A percentile compares a stretch with the other conserved stretches of the same genome.
Conservation (phyloP, 1,140 invertebrate genomes). For the Drosophila dunni region DNA sequence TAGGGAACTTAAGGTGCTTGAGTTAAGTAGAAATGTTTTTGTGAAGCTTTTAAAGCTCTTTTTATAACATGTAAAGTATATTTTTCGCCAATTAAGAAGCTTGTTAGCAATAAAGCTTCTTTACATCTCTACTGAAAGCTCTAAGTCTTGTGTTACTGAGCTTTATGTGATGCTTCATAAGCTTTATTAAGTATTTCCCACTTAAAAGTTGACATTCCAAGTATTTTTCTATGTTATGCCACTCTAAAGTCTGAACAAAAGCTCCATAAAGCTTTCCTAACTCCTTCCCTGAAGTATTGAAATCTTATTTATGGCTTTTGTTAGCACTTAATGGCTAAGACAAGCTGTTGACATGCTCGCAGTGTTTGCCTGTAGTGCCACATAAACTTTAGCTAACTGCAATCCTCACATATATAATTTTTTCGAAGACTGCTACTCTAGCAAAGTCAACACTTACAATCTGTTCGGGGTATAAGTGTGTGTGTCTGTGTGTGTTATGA, state of each 20-base stretch:
- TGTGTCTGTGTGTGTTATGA: constrained; percentile 34
- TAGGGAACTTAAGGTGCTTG: too few relatives aligned
- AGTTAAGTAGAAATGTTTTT: too few relatives aligned
- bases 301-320: constrained; percentile 4
- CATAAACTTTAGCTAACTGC: constrained; percentile 40
- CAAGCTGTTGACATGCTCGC: constrained; percentile 5
- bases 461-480: constrained; percentile 13
- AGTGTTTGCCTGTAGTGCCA: constrained; percentile 18
- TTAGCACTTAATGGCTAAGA: neutral
- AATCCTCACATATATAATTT: constrained; percentile 25
- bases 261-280: neutral
- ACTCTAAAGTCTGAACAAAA: neutral
- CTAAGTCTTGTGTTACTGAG: too few relatives aligned
- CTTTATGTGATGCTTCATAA: too few relatives aligned
- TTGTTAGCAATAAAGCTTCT: too few relatives aligned
- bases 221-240: too few relatives aligned
- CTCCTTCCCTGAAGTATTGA: neutral
- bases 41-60: too few relatives aligned
- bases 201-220: too few relatives aligned
- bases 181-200: too few relatives aligned
- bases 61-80: too few relatives aligned
- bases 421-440: constrained; percentile 13
- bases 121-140: too few relatives aligned
- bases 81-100: too few relatives aligned
- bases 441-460: constrained; percentile 69